phyloP scores from a whole-genome alignment of 2,888 invertebrate species.

The Trachelus troglodyta region DNA sequence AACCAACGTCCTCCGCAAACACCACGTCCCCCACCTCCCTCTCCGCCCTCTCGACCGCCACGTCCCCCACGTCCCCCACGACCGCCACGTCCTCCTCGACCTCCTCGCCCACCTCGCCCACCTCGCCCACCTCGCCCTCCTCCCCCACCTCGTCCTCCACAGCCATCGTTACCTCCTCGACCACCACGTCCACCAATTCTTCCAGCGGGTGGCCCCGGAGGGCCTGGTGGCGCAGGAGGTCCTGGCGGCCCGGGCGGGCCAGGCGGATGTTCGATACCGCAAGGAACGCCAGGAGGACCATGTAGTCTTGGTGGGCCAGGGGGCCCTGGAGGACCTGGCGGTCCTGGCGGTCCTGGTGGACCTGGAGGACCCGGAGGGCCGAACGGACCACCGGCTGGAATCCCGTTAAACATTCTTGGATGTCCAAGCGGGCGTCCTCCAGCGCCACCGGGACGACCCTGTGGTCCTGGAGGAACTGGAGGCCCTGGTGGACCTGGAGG shows the following conservation, averaged over 20 bases:
- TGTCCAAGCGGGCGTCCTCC: conserved; percentile 22
- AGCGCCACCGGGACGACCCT: conserved; percentile 36
- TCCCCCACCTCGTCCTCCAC: neutral
- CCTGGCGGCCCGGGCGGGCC: conserved; percentile 59
- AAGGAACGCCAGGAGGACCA: conserved; percentile 23
- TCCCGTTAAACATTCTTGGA: conserved; percentile 11
- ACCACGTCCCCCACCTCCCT: neutral
- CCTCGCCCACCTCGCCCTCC: neutral
- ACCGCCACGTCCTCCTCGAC: conserved; percentile 11
- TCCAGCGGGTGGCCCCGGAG: neutral
- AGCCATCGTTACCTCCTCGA: too few relatives aligned
- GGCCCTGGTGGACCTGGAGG: conserved; percentile 32
- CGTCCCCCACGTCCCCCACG: conserved; percentile 20
- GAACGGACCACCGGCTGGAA: conserved; percentile 6
- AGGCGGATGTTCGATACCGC: conserved; percentile 27
- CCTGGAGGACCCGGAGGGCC: conserved; percentile 54
- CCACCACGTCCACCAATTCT: too few relatives aligned
- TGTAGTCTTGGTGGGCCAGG: conserved; percentile 56
- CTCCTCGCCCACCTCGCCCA: neutral
- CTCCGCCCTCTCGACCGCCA: too few relatives aligned
- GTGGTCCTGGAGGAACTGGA: conserved; percentile 32
- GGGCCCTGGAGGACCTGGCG: conserved; percentile 29
- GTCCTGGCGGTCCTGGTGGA: conserved; percentile 26
- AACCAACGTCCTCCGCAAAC: neutral
- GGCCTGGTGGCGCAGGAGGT: conserved; percentile 36